These are phyloP conservation scores for Eidolon helvum DNA, from an alignment of 2,113 vertebrate species.

Conservation along the genomic window DNA sequence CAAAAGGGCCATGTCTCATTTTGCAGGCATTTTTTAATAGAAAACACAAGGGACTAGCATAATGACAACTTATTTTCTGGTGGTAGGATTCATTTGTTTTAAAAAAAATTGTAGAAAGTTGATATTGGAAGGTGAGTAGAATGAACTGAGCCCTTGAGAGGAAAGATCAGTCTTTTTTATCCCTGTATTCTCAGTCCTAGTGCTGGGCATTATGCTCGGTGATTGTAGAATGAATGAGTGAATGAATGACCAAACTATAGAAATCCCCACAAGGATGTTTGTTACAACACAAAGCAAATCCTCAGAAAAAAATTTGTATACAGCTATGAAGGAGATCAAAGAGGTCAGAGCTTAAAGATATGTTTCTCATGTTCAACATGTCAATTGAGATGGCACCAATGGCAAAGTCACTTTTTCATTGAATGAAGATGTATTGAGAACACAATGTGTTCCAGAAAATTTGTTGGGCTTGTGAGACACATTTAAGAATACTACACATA, in stretches of 20 bases:
- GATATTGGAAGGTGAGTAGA: background rate
- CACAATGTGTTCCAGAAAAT: background rate
- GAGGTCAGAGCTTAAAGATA: background rate
- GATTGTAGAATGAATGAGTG: background rate
- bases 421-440: background rate
- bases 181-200: background rate
- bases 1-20: background rate
- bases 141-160: background rate
- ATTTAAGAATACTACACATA: background rate
- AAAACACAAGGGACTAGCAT: background rate
- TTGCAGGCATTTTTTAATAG: slow-evolving; percentile 39
- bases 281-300: background rate
- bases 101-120: background rate
- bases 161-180: background rate
- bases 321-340: background rate
- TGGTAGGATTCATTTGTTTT: background rate
- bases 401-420: background rate
- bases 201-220: background rate
- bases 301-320: background rate
- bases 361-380: background rate
- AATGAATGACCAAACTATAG: background rate
- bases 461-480: background rate
- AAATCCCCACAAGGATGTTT: background rate
- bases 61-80: background rate
- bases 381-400: background rate